Percentiles rank a stretch among this genome's conserved stretches.
phyloP scores from a whole-genome alignment of 2,113 vertebrate genomes.

The Scomber colias region DNA sequence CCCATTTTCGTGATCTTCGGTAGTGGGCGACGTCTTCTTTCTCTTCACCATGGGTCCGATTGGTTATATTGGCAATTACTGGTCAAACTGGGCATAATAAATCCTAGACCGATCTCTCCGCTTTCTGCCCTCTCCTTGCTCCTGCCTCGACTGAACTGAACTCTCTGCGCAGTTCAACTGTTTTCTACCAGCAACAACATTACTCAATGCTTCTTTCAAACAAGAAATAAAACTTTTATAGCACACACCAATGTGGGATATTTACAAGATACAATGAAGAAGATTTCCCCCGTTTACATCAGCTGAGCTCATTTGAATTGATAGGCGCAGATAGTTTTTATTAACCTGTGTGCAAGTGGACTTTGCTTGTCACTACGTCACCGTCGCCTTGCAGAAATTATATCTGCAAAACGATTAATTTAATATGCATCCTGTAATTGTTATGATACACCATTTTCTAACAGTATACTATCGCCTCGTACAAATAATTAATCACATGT shows the following conservation, averaged over 20 bases:
- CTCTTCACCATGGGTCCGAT: conserved; percentile 92
- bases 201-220: conserved; percentile 75
- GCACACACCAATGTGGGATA: not conserved
- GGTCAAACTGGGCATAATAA: conserved; percentile 86
- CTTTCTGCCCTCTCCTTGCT: conserved; percentile 78
- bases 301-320: conserved; percentile 18
- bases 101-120: conserved; percentile 79
- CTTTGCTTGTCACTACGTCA: conserved; percentile 77
- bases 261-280: not conserved
- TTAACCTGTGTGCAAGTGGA: conserved; percentile 56
- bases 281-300: not conserved
- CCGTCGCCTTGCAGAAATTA: conserved; percentile 50
- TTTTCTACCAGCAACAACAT: conserved; percentile 79
- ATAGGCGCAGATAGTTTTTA: conserved; percentile 55
- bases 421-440: not conserved
- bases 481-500: not conserved
- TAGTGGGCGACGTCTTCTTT: conserved; percentile 85
- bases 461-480: not conserved
- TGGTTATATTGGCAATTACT: conserved; percentile 75
- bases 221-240: conserved; percentile 17
- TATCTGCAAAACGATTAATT: conserved; percentile 43
- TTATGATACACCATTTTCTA: not conserved
- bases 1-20: conserved; percentile 86
- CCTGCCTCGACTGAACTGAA: conserved; percentile 84
- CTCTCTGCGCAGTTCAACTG: conserved; percentile 87